Percentiles rank a stretch among this genome's conserved stretches.
Conservation (phyloP, 1,140 invertebrate genomes). For the Grapholita molesta region DNA sequence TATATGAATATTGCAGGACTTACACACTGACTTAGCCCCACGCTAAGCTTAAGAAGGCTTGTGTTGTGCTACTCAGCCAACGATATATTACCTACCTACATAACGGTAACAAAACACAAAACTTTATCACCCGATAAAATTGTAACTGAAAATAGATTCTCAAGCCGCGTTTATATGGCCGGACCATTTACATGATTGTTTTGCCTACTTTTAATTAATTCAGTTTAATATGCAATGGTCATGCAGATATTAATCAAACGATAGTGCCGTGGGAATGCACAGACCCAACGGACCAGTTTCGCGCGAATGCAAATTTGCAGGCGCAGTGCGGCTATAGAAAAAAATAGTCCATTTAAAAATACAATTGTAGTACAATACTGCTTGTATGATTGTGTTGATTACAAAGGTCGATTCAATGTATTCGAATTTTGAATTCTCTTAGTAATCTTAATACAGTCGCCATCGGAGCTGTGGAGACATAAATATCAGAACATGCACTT, state of each 20-base stretch:
- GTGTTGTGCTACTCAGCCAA: too few species aligned
- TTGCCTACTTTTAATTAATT: conserved; percentile 11
- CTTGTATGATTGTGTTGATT: background rate
- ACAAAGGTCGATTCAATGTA: background rate
- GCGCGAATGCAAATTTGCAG: conserved; percentile 44
- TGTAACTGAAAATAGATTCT: background rate
- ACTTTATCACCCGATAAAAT: background rate
- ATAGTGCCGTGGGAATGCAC: conserved; percentile 48
- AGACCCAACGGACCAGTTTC: conserved; percentile 55
- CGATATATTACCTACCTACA: too few species aligned
- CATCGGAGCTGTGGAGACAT: too few species aligned
- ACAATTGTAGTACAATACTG: too few species aligned
- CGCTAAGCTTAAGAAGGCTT: too few species aligned
- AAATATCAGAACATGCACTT: too few species aligned
- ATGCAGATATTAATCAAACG: conserved; percentile 16
- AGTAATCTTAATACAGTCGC: background rate
- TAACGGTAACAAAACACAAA: too few species aligned
- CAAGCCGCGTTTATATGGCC: background rate
- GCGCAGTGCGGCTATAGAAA: background rate
- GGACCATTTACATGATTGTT: background rate
- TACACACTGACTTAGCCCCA: too few species aligned
- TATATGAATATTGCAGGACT: too few species aligned
- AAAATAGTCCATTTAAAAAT: background rate
- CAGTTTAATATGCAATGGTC: background rate
- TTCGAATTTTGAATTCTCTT: background rate